Evolutionary conservation across 2,888 invertebrate species (phyloP), one percentile per base, ranked within the genome.

Genomic region (Xanthorhoe designata): DNA sequence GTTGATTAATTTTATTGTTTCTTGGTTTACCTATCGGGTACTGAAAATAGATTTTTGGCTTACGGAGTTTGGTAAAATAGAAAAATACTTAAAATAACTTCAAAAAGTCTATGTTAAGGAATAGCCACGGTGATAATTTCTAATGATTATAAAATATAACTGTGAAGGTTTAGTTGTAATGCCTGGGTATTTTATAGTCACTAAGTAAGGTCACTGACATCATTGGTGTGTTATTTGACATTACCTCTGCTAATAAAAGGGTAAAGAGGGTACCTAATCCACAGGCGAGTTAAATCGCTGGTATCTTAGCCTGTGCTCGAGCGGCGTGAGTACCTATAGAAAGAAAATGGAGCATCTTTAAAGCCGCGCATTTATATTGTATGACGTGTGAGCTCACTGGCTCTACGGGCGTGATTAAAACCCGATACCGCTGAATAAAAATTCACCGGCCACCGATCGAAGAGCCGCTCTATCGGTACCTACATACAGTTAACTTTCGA

Each of bases 11-110:
- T 13, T 53, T 15, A 24, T 56, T 45, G 19, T 56, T 56, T 45
- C n/a, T 42, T 45, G 45, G 45, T 29, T 56, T 56, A 55, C 54
- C 54, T 42, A 19, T 55, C 35, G 19, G 38, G 38, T 55, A 24
- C 24, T 24, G 24, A 24, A 50, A 50, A 42, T 42, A 42, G 38
- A 42, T 42, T 42, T 47, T 51, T 51, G 9, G 51, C 51, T 51
- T 51, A 13, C 19, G 24, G 24, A 51, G 47, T 47, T 15, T 15
- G 17, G 17, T 13, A 17, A 15, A 13, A 47, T 17, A 47, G 15
- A 47, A 17, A 47, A 17, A 5, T n/a, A n/a, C n/a, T n/a, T 15
- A 45, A 45, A 45, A 2, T 17, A 47, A 47, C 8, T 47, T 47
- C 47, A 15, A 42, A 42, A 42, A 13, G 3, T 13, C 3, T 13